Evolutionary conservation across 2,113 vertebrate genomes (phyloP).

Genomic region (Hystrix brachyura): DNA sequence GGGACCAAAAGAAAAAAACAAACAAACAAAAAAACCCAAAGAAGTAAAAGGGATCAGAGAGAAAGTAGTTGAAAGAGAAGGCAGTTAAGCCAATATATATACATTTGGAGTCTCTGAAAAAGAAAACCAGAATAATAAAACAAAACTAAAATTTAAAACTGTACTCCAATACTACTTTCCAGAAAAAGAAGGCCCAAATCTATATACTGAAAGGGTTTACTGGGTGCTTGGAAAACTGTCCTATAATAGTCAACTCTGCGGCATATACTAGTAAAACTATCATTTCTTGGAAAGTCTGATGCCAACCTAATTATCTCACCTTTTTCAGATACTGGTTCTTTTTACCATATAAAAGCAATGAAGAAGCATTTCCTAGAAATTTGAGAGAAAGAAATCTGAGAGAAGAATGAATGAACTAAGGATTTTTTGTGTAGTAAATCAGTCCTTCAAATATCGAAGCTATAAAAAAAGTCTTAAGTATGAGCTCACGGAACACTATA

Average conservation of each 20-base stretch:
- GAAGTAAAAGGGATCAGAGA: not conserved
- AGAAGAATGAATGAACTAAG: not conserved
- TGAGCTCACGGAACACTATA: not conserved
- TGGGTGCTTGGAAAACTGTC: not conserved
- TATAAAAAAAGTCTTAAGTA: not conserved
- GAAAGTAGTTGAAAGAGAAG: not conserved
- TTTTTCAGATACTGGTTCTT: not conserved
- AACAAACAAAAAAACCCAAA: not conserved
- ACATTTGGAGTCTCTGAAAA: constrained; percentile 3
- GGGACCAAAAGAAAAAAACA: not conserved
- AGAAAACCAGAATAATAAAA: not conserved
- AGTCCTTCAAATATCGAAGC: constrained; percentile 12
- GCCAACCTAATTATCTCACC: not conserved
- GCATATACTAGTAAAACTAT: not conserved
- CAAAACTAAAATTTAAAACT: constrained; percentile 28
- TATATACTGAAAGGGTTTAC: not conserved
- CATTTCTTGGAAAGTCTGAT: not conserved
- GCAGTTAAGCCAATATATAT: not conserved
- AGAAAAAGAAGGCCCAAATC: constrained; percentile 24
- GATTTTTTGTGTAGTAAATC: constrained; percentile 7
- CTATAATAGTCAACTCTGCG: not conserved
- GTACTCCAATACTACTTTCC: not conserved
- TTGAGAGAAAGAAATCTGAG: constrained; percentile 36
- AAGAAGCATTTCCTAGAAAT: constrained; percentile 52
- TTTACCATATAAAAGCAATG: not conserved